phyloP scores from a whole-genome alignment of 2,797 vertebrate species.

The Hirundo rustica region DNA sequence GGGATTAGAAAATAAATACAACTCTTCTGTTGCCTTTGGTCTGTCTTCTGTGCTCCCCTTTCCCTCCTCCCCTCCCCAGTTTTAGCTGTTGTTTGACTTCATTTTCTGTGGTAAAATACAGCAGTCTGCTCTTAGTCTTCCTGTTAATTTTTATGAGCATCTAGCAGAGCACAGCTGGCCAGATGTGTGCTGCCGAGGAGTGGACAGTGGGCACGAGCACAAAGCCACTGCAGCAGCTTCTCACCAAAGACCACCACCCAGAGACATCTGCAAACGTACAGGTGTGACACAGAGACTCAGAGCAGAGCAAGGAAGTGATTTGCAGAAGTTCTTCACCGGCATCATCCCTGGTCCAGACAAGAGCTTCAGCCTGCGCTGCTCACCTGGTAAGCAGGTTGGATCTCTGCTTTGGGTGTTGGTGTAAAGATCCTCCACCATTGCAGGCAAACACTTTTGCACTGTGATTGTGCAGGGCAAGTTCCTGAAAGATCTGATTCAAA shows the following conservation, averaged over 20 bases:
- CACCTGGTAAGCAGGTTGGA: neutral
- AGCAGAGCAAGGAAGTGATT: neutral
- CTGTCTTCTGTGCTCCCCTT: neutral
- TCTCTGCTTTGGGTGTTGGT: neutral
- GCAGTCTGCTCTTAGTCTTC: neutral
- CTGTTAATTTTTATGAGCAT: neutral
- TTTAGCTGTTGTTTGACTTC: constrained; percentile 54
- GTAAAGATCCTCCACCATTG: neutral
- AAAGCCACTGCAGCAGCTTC: neutral
- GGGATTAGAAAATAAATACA: constrained; percentile 53
- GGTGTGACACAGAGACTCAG: neutral
- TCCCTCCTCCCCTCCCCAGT: neutral
- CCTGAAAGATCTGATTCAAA: neutral
- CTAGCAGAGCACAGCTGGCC: neutral
- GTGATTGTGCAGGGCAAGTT: neutral
- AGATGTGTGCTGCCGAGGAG: fast-evolving
- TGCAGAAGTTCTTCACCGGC: neutral
- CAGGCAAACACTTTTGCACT: neutral
- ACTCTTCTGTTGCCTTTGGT: neutral
- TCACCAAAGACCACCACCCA: neutral
- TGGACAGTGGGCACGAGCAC: neutral
- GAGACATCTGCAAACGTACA: neutral
- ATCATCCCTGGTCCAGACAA: neutral
- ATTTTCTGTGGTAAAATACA: neutral
- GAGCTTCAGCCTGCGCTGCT: neutral